These are phyloP conservation scores for Mythimna impura DNA, from an alignment of 2,888 invertebrate species.

Conservation along the genomic window DNA sequence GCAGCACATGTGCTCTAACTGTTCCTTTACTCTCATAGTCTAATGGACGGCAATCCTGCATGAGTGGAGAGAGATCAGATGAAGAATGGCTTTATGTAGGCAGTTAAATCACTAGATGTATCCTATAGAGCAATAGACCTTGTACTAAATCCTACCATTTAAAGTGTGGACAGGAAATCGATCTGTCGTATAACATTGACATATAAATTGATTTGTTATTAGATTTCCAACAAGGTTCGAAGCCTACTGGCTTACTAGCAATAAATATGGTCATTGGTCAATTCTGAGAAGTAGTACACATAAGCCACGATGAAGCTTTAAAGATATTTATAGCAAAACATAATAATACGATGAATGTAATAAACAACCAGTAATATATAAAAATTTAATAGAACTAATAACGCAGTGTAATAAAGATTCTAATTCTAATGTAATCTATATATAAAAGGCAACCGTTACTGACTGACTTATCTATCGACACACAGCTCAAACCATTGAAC, in stretches of 20 bases:
- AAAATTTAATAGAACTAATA: background rate
- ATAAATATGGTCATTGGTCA: conserved; percentile 20
- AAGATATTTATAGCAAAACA: conserved; percentile 16
- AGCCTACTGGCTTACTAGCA: background rate
- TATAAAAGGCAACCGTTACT: no score
- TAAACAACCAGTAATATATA: background rate
- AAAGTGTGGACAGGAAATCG: conserved; percentile 36
- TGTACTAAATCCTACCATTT: conserved; percentile 19
- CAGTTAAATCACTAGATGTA: background rate
- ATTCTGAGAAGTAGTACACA: conserved; percentile 10
- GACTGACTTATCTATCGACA: no score
- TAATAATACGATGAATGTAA: conserved; percentile 10
- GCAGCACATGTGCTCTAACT: no score
- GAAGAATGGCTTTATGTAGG: no score
- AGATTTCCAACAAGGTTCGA: conserved; percentile 16
- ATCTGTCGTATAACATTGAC: conserved; percentile 34
- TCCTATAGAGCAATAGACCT: conserved; percentile 5
- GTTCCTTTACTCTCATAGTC: no score
- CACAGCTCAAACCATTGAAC: no score
- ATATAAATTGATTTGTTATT: conserved; percentile 41
- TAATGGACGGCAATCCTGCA: no score
- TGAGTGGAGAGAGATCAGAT: no score
- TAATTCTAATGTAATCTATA: no score
- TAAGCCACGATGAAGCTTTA: background rate
- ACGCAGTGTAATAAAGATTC: background rate